phyloP scores from a whole-genome alignment of 1,140 invertebrate genomes.

The Homarus americanus region DNA sequence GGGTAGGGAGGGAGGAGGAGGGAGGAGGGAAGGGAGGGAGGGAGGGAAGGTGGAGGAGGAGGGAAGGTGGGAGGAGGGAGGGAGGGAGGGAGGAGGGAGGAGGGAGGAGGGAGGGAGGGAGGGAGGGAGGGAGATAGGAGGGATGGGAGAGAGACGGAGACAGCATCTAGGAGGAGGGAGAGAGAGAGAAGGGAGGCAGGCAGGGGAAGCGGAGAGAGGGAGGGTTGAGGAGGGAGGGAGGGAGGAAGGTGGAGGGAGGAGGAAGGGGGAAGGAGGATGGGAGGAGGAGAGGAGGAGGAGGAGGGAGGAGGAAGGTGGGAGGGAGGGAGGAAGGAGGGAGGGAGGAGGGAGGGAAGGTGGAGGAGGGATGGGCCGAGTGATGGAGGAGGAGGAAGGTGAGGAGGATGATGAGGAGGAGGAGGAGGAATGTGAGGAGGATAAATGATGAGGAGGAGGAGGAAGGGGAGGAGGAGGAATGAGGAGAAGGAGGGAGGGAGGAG shows the following conservation, averaged over 20 bases:
- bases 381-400: neutral
- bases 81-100: neutral
- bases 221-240: neutral
- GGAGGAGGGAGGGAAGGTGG: neutral
- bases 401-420: neutral
- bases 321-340: too few species aligned
- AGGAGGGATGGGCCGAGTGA: neutral
- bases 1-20: neutral
- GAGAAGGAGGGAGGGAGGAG: neutral
- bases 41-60: neutral
- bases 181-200: neutral
- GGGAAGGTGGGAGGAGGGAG: neutral
- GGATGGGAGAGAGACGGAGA: neutral
- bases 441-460: neutral
- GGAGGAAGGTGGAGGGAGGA: neutral
- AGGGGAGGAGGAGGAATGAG: neutral
- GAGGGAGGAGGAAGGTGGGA: neutral
- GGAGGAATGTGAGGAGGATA: neutral
- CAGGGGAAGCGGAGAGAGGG: neutral
- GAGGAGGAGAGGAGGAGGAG: neutral
- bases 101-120: conserved; percentile 10
- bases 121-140: neutral
- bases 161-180: neutral
- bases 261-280: neutral
- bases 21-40: too few species aligned